Conservation (phyloP, 2,797 vertebrate genomes). For the Eupleurogrammus muticus region DNA sequence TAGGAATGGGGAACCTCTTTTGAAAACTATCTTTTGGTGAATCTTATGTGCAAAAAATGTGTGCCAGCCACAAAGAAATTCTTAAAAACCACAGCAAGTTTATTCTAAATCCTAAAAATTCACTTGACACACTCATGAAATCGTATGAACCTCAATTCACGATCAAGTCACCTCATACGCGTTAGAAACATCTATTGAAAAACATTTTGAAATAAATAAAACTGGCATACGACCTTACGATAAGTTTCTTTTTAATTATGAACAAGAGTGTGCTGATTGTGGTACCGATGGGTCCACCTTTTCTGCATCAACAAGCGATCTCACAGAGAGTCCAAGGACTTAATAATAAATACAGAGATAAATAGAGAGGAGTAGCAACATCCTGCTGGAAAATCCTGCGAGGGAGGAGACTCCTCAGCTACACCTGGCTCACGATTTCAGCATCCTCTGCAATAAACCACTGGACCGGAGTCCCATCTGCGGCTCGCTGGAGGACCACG, state of each 20-base stretch:
- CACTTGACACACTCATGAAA: constrained; percentile 45
- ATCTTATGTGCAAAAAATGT: constrained; percentile 76
- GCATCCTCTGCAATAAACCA: constrained; percentile 89
- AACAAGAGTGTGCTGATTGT: constrained; percentile 42
- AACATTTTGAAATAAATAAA: constrained; percentile 74
- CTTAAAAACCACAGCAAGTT: constrained; percentile 43
- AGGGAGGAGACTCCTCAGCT: constrained; percentile 32
- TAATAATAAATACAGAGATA: constrained; percentile 83
- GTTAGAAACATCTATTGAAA: constrained; percentile 42
- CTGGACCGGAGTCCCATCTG: constrained; percentile 89
- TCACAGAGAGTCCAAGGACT: constrained; percentile 73
- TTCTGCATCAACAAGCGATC: constrained; percentile 62
- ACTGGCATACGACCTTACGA: constrained; percentile 72
- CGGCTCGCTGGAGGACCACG: constrained; percentile 86
- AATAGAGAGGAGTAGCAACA: constrained; percentile 48
- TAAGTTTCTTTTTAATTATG: constrained; percentile 71
- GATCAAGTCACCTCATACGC: constrained; percentile 40
- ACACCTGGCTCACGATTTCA: constrained; percentile 93
- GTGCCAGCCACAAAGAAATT: constrained; percentile 76
- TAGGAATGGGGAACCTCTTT: constrained; percentile 48
- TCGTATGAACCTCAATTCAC: constrained; percentile 44
- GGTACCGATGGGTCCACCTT: constrained; percentile 41
- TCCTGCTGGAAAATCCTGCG: constrained; percentile 34
- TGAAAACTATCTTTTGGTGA: constrained; percentile 49
- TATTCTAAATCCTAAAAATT: constrained; percentile 30